These are phyloP conservation scores for Tyrophagus putrescentiae DNA, from an alignment of 1,140 invertebrate species.

Conservation along the genomic window DNA sequence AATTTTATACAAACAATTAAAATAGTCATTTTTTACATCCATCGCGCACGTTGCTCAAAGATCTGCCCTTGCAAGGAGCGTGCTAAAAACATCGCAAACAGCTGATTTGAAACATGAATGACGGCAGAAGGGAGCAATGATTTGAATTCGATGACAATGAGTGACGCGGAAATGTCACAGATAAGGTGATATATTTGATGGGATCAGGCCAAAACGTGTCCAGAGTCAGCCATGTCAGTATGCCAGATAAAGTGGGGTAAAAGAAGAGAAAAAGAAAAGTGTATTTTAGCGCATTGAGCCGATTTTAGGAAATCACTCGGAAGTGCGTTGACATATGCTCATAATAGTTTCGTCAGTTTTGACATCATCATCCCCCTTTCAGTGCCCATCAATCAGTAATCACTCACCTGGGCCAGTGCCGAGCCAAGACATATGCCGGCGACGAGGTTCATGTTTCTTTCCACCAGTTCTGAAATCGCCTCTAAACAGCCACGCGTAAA, in stretches of 20 bases:
- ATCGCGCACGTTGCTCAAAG: slow-evolving; percentile 59
- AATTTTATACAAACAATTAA: too few relatives aligned
- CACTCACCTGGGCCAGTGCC: slow-evolving; percentile 50
- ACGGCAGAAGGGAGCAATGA: slow-evolving; percentile 10
- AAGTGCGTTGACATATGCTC: not conserved
- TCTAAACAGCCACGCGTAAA: slow-evolving; percentile 80
- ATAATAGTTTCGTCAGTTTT: too few relatives aligned
- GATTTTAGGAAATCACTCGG: not conserved
- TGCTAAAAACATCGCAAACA: slow-evolving; percentile 77
- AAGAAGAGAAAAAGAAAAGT: not conserved
- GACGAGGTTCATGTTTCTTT: slow-evolving; percentile 69
- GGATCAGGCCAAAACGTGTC: too few relatives aligned
- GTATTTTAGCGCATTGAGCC: not conserved
- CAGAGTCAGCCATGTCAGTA: too few relatives aligned
- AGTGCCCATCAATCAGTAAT: slow-evolving; percentile 17
- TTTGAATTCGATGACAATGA: not conserved
- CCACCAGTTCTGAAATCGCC: slow-evolving; percentile 63
- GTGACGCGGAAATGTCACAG: not conserved
- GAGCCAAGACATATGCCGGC: slow-evolving; percentile 65
- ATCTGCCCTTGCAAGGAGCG: slow-evolving; percentile 78
- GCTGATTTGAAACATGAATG: slow-evolving; percentile 35
- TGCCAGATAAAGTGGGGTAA: too few relatives aligned
- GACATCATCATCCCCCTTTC: too few relatives aligned
- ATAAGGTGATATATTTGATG: not conserved
- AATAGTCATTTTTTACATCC: slow-evolving; percentile 27